Percentiles rank a stretch among this genome's conserved stretches.
phyloP scores from a whole-genome alignment of 2,888 invertebrate species.

The Oxystoma pomonae region DNA sequence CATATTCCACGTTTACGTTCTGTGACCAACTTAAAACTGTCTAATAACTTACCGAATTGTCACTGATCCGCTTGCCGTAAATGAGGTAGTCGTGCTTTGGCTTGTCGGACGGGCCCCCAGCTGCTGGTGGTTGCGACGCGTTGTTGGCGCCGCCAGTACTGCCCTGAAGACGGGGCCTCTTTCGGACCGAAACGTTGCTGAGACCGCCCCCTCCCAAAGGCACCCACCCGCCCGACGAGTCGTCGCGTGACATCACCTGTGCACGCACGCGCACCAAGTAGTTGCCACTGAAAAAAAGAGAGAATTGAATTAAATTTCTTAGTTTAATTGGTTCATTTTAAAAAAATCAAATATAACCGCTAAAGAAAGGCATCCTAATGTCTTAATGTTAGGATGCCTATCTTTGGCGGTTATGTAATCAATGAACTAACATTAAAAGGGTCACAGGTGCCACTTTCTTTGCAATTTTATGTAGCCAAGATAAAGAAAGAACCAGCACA shows the following conservation, averaged over 20 bases:
- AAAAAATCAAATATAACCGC: no score
- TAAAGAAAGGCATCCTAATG: no score
- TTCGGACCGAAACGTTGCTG: slow-evolving; percentile 87
- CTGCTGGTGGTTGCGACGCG: slow-evolving; percentile 31
- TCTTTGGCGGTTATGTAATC: no score
- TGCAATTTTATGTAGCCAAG: no score
- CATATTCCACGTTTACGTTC: no score
- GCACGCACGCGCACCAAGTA: slow-evolving; percentile 95
- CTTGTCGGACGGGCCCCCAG: slow-evolving; percentile 43
- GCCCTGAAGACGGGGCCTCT: slow-evolving; percentile 56
- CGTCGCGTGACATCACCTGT: slow-evolving; percentile 98
- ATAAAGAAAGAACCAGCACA: no score
- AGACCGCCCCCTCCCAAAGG: slow-evolving; percentile 92
- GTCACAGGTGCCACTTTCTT: no score
- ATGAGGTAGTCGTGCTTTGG: slow-evolving; percentile 87
- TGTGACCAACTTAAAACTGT: no score
- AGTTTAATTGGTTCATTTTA: no score
- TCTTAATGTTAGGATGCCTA: no score
- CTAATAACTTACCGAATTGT: slow-evolving; percentile 80
- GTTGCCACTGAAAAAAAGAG: slow-evolving; percentile 66
- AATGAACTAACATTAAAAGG: no score
- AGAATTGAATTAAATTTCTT: no score
- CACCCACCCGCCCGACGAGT: slow-evolving; percentile 94
- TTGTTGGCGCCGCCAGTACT: slow-evolving; percentile 43
- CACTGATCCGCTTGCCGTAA: slow-evolving; percentile 87